Evolutionary conservation across 2,113 vertebrate genomes (phyloP).

Genomic region (Platichthys stellatus): DNA sequence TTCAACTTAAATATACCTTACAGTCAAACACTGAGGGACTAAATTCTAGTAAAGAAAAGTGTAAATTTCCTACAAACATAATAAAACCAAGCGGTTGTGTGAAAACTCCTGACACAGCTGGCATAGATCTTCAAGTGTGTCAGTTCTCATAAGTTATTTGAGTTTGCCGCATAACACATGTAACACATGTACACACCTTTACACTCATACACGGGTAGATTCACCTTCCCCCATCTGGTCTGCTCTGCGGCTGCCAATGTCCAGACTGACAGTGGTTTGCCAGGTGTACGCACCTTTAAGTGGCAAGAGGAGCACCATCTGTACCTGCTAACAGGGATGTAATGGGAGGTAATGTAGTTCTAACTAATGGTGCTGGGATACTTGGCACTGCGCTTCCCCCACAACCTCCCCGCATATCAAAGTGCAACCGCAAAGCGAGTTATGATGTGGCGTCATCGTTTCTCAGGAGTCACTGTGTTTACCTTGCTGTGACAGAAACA

Average conservation of each 20-base stretch:
- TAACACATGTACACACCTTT: background rate
- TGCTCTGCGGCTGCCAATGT: slow-evolving; percentile 18
- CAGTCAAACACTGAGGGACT: too few relatives aligned
- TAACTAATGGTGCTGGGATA: slow-evolving; percentile 68
- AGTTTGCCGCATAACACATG: background rate
- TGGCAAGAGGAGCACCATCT: slow-evolving; percentile 71
- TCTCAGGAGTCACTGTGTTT: slow-evolving; percentile 41
- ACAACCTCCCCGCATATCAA: slow-evolving; percentile 51
- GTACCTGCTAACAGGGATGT: slow-evolving; percentile 70
- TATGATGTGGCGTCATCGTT: slow-evolving; percentile 51
- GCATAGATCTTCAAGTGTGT: too few relatives aligned
- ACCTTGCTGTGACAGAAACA: slow-evolving; percentile 31
- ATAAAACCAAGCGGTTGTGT: too few relatives aligned
- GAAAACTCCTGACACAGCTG: too few relatives aligned
- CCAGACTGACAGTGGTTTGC: slow-evolving; percentile 50
- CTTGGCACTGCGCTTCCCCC: slow-evolving; percentile 52
- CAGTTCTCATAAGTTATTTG: background rate
- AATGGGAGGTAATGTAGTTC: slow-evolving; percentile 74
- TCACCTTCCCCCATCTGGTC: background rate
- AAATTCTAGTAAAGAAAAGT: too few relatives aligned
- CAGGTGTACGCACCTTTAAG: slow-evolving; percentile 72
- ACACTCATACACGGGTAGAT: background rate
- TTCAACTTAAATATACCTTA: too few relatives aligned
- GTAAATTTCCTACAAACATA: too few relatives aligned
- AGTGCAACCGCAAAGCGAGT: slow-evolving; percentile 54